Evolutionary conservation across 1,140 invertebrate genomes (phyloP).

Genomic region (Nautilus pompilius): DNA sequence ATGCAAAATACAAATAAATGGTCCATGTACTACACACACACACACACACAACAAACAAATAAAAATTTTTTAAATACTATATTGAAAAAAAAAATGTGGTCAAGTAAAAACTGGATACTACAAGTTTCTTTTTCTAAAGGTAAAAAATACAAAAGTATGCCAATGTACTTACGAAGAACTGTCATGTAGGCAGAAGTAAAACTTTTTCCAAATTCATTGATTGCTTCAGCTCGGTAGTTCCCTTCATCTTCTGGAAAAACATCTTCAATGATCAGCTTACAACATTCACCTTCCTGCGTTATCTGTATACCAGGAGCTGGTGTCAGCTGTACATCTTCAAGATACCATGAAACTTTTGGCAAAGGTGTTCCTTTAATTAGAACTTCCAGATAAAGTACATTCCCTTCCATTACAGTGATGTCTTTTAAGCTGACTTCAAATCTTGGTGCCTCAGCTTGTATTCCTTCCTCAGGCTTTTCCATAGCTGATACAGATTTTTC

Average conservation of each 20-base stretch:
- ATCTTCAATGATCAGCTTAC: slow-evolving; percentile 40
- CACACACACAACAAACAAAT: too few species aligned
- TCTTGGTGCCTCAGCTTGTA: slow-evolving; percentile 39
- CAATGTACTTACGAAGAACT: slow-evolving; percentile 43
- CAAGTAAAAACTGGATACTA: too few species aligned
- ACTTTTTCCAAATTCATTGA: slow-evolving; percentile 46
- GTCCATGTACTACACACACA: too few species aligned
- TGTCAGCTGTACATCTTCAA: slow-evolving; percentile 43
- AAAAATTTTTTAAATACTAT: too few species aligned
- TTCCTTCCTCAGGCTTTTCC: neutral
- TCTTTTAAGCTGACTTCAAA: slow-evolving; percentile 45
- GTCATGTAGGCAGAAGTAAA: slow-evolving; percentile 45
- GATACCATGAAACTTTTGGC: slow-evolving; percentile 44
- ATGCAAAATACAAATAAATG: too few species aligned
- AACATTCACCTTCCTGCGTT: slow-evolving; percentile 31
- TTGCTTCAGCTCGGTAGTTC: slow-evolving; percentile 46
- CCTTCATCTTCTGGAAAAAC: slow-evolving; percentile 51
- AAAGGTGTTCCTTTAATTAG: slow-evolving; percentile 36
- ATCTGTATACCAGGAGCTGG: slow-evolving; percentile 44
- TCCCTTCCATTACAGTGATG: slow-evolving; percentile 41
- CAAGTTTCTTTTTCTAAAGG: too few species aligned
- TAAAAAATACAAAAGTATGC: neutral
- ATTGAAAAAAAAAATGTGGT: too few species aligned
- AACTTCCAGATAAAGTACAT: slow-evolving; percentile 36
- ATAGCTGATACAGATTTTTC: slow-evolving; percentile 13